Evolutionary conservation across 2,888 invertebrate genomes (phyloP).

Genomic region (Agonopterix alstromeriana): DNA sequence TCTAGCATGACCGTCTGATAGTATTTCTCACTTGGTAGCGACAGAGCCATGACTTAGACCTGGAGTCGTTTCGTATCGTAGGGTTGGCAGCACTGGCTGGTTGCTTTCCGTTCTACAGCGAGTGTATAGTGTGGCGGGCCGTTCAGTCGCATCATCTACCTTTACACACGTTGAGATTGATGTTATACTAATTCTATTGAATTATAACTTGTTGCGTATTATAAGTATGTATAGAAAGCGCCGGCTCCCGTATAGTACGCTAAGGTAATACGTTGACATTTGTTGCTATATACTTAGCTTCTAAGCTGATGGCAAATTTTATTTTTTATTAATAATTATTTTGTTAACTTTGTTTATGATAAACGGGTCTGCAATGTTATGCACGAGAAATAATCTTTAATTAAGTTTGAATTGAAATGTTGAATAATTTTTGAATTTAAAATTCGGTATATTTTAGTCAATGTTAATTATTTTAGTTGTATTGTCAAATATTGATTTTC

Average conservation of each 20-base stretch:
- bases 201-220: constrained; percentile 74
- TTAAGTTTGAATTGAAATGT: constrained; percentile 61
- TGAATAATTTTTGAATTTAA: constrained; percentile 60
- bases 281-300: constrained; percentile 52
- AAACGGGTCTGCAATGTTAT: constrained; percentile 73
- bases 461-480: constrained; percentile 66
- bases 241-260: constrained; percentile 24
- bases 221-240: constrained; percentile 47
- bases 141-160: constrained; percentile 41
- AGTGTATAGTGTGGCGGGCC: constrained; percentile 7
- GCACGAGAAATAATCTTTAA: constrained; percentile 60
- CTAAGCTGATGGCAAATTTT: constrained; percentile 45
- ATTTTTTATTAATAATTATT: constrained; percentile 50
- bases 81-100: not conserved
- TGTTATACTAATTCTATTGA: constrained; percentile 76
- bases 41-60: no score
- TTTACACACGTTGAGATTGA: constrained; percentile 76
- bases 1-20: no score
- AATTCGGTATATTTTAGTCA: constrained; percentile 72
- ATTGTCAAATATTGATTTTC: constrained; percentile 54
- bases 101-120: constrained; percentile 6
- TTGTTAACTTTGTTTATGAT: constrained; percentile 71
- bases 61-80: not conserved
- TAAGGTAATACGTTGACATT: constrained; percentile 39
- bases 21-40: no score